A percentile compares a stretch with the other conserved stretches of the same genome.
Evolutionary conservation across 1,140 invertebrate species (phyloP).

Genomic region (Nasonia giraulti): DNA sequence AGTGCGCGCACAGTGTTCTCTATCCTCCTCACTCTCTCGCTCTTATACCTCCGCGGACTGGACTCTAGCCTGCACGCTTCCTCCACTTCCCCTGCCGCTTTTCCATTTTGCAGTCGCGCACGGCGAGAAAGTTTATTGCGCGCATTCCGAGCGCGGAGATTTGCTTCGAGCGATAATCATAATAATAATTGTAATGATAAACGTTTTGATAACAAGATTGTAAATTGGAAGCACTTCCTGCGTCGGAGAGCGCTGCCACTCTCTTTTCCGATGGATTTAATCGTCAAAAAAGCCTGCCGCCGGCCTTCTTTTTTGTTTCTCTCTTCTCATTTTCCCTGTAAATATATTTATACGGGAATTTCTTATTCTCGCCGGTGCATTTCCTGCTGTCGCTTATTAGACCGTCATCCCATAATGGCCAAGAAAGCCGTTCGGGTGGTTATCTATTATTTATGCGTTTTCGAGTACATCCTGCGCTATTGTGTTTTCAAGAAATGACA

Average conservation of each 20-base stretch:
- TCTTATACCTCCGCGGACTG: neutral
- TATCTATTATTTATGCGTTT: constrained; percentile 4
- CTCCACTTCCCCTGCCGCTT: neutral
- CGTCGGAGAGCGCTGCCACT: neutral
- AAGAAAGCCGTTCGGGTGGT: neutral
- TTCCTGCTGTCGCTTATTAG: neutral
- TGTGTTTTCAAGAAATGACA: neutral
- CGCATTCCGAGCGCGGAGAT: neutral
- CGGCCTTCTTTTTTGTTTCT: neutral
- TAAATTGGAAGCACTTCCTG: constrained; percentile 2
- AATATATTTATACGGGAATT: neutral
- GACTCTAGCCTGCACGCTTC: neutral
- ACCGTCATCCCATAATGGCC: neutral
- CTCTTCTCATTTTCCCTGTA: neutral
- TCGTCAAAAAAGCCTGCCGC: neutral
- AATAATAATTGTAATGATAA: constrained; percentile 24
- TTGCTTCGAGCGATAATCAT: constrained; percentile 16
- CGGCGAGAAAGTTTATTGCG: constrained; percentile 27
- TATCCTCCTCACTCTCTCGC: neutral
- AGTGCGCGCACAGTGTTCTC: neutral
- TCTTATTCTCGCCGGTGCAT: neutral
- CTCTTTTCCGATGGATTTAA: neutral
- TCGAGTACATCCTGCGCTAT: neutral
- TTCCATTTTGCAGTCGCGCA: neutral
- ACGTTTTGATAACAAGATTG: constrained; percentile 8